Base-by-base conservation (phyloP, 2,113 vertebrate genomes). In the Notothenia rossii region DNA sequence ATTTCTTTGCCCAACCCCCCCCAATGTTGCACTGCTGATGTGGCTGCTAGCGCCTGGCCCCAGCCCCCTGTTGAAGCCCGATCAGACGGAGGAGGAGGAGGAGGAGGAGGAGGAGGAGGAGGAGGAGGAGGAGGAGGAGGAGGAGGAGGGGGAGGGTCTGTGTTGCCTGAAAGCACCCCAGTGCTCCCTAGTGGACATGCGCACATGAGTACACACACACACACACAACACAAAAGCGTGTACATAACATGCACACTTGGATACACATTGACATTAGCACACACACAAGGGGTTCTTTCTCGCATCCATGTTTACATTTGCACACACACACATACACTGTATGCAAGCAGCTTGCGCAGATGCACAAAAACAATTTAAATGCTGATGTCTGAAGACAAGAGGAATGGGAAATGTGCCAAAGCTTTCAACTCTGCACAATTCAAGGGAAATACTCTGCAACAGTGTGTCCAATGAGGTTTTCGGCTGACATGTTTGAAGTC, bases 181-280 rank as follows among this genome's bases (percentile, higher is more conserved):
- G 82, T 89, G 88, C 91, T 89, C 89, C 79, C 90, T 87, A 75
- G 74, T 82, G 87, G 87, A 88, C 81, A 70, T 29, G 72, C 17
- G 10, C 77, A 77, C 85, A 79, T 74, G 71, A 75, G 74, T 65
- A 58, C 73, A 18, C 61, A 76, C 64, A 18, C 61, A 76, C 64
- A 85, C 43, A 56, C 25, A 75, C 40, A 29, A 54, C 9, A 12
- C n/a, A 45, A 36, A 10, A 3, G 5, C 49, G 48, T 2, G 7
- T 7, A 62, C 51, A 46, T 1, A 7, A 8, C 0, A 12, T 1
- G 9, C 20, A 50, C 33, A 40, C 36, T 1, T 45, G 49, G n/a
- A 6, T 56, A 25, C 60, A 76, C 49, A 49, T 5, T 29, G 45
- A 33, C 20, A 56, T n/a, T 4, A 56, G 45, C 22, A 29, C 43